phyloP scores from a whole-genome alignment of 2,888 invertebrate species.

The Oligia latruncula region DNA sequence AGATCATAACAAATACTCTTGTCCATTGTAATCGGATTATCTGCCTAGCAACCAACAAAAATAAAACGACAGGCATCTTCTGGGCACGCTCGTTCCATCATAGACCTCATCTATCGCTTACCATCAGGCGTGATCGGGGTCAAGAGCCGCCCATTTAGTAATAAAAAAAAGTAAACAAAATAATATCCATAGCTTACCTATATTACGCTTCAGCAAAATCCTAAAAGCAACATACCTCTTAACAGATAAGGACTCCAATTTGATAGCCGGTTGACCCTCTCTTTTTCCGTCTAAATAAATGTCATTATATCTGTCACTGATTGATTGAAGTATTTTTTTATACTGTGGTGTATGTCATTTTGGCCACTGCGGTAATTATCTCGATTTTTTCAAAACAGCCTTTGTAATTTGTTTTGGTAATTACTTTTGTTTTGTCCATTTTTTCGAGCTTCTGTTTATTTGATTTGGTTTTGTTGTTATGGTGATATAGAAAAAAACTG shows the following conservation, averaged over 20 bases:
- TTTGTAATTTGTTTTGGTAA: constrained; percentile 26
- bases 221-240: constrained; percentile 62
- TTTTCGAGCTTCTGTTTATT: constrained; percentile 3
- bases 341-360: constrained; percentile 45
- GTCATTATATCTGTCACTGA: constrained; percentile 83
- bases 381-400: constrained; percentile 16
- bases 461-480: background rate
- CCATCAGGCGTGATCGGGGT: no score
- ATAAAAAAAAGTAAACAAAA: background rate
- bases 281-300: constrained; percentile 81
- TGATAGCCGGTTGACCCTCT: constrained; percentile 76
- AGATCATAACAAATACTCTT: background rate
- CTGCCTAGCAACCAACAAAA: background rate
- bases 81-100: no score
- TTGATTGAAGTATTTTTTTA: constrained; percentile 80
- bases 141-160: no score
- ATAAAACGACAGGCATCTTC: no score
- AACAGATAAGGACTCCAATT: constrained; percentile 76
- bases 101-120: no score
- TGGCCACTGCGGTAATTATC: constrained; percentile 42
- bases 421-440: constrained; percentile 21
- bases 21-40: constrained; percentile 7
- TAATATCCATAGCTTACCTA: background rate
- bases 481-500: background rate
- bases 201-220: constrained; percentile 3